A percentile compares a stretch with the other conserved stretches of the same genome.
Evolutionary conservation across 2,888 invertebrate genomes (phyloP).

Genomic region (Pomacea canaliculata): DNA sequence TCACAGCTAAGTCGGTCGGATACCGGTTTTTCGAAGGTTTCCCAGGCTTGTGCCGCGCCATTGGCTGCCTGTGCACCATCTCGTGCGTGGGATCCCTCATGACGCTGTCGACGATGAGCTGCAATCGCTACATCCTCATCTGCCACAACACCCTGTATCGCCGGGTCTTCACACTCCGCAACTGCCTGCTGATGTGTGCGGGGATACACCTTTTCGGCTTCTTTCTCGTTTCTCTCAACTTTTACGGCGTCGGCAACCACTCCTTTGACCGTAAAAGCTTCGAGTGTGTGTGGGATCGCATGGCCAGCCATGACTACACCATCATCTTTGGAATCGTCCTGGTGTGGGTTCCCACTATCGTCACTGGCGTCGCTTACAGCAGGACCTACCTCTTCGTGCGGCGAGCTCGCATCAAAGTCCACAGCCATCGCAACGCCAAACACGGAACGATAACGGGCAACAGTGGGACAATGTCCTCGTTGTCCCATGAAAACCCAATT

Average conservation of each 20-base stretch:
- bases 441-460: background rate
- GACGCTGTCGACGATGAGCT: conserved; percentile 50
- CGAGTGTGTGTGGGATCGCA: conserved; percentile 56
- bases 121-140: conserved; percentile 54
- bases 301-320: conserved; percentile 49
- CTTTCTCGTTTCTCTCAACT: conserved; percentile 42
- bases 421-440: conserved; percentile 3
- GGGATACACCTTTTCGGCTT: conserved; percentile 43
- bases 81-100: conserved; percentile 53
- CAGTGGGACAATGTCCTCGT: background rate
- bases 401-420: conserved; percentile 23
- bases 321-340: conserved; percentile 47
- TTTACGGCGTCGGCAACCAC: conserved; percentile 48
- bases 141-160: conserved; percentile 42
- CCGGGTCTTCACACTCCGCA: conserved; percentile 41
- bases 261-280: conserved; percentile 48
- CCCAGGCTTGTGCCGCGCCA: conserved; percentile 46
- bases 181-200: conserved; percentile 41
- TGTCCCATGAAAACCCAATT: background rate
- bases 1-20: conserved; percentile 52
- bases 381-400: conserved; percentile 40
- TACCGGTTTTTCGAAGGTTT: conserved; percentile 43
- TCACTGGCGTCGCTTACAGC: conserved; percentile 45
- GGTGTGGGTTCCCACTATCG: conserved; percentile 50
- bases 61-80: conserved; percentile 52